These are phyloP conservation scores for Diachrysia chrysitis DNA, from an alignment of 2,888 invertebrate species.

Conservation along the genomic window DNA sequence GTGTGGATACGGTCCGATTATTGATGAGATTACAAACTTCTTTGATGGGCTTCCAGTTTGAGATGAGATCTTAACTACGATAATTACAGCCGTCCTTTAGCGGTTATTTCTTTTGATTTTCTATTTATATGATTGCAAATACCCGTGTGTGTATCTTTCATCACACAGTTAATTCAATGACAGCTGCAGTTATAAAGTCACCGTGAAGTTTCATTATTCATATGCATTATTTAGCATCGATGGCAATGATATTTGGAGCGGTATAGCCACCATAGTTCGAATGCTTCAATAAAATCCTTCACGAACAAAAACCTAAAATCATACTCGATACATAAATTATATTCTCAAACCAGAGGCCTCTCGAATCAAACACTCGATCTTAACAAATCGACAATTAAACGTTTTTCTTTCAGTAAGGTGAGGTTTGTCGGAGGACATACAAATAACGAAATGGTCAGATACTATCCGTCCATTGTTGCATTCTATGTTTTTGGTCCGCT, in stretches of 20 bases:
- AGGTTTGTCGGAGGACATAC: conserved; percentile 56
- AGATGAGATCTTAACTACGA: conserved; percentile 4
- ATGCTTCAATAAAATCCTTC: neutral
- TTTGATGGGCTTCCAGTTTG: conserved; percentile 6
- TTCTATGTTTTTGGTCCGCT: conserved; percentile 74
- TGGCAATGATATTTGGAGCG: neutral
- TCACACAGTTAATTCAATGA: neutral
- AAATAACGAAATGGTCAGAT: conserved; percentile 69
- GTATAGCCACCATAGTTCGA: neutral
- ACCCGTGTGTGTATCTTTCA: neutral
- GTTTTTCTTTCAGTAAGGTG: conserved; percentile 56
- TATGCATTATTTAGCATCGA: conserved; percentile 2
- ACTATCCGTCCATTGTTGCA: conserved; percentile 78
- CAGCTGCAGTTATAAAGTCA: neutral
- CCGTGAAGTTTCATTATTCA: neutral
- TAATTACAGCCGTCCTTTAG: neutral
- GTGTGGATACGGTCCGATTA: neutral
- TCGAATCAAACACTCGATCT: conserved; percentile 52
- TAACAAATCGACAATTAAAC: conserved; percentile 63
- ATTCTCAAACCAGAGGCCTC: conserved; percentile 15
- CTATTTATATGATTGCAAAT: neutral
- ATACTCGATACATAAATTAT: conserved; percentile 25
- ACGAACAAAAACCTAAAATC: neutral
- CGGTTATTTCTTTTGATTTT: neutral
- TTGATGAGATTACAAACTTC: conserved; percentile 9